Evolutionary conservation across 2,888 invertebrate species (phyloP).

Genomic region (Cataglyphis cursor): DNA sequence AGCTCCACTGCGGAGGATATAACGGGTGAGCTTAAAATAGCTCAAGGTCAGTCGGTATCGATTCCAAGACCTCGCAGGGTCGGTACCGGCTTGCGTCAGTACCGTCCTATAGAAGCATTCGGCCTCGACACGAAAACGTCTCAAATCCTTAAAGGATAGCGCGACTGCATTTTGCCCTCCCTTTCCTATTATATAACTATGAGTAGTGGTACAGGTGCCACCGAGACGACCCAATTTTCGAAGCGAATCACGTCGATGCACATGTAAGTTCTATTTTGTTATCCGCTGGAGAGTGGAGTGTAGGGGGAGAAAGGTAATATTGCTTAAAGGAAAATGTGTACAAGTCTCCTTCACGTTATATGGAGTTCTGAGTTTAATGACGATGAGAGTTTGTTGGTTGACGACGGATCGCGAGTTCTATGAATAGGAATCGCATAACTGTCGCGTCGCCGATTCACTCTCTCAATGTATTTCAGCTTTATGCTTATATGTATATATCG

Average conservation of each 20-base stretch:
- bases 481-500: constrained; percentile 2
- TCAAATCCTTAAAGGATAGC: constrained; percentile 71
- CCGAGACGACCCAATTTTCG: constrained; percentile 66
- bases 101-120: constrained; percentile 60
- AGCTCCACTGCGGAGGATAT: constrained; percentile 68
- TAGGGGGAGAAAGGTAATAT: not conserved
- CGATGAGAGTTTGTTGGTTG: constrained; percentile 48
- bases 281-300: not conserved
- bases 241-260: constrained; percentile 39
- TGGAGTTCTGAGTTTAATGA: constrained; percentile 49
- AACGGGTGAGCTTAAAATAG: constrained; percentile 78
- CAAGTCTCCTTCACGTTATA: constrained; percentile 10
- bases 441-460: constrained; percentile 22
- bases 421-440: constrained; percentile 47
- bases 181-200: not conserved
- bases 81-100: constrained; percentile 74
- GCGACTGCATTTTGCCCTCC: constrained; percentile 14
- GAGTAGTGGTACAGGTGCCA: constrained; percentile 39
- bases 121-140: constrained; percentile 73
- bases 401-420: constrained; percentile 22
- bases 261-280: constrained; percentile 27
- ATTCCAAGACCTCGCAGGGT: constrained; percentile 77
- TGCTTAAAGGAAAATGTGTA: constrained; percentile 20
- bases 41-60: constrained; percentile 83
- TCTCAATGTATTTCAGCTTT: constrained; percentile 32